phyloP scores from a whole-genome alignment of 2,888 invertebrate species.

The Cynaeus angustus region DNA sequence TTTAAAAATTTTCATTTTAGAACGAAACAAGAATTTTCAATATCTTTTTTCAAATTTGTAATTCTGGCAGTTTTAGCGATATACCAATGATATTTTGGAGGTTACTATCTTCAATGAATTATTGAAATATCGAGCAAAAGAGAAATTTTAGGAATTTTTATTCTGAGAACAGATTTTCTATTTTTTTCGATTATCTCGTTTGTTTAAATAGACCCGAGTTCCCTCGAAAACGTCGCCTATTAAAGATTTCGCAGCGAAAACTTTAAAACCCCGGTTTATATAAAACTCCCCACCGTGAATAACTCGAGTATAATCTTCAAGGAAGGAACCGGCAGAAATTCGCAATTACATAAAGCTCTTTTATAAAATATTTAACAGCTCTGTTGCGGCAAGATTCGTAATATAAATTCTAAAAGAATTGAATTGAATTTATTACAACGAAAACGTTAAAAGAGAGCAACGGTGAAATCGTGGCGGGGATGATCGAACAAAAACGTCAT shows the following conservation, averaged over 20 bases:
- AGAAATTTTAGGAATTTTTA: background rate
- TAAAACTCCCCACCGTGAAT: slow-evolving; percentile 18
- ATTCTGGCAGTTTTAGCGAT: no score
- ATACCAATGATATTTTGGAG: no score
- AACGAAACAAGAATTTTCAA: no score
- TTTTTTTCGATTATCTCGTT: background rate
- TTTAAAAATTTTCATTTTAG: no score
- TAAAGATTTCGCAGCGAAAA: slow-evolving; percentile 2
- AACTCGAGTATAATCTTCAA: slow-evolving; percentile 26
- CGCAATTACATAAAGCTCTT: slow-evolving; percentile 39
- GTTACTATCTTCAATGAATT: no score
- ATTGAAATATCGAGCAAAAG: no score
- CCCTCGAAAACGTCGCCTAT: background rate
- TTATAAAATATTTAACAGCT: slow-evolving; percentile 41
- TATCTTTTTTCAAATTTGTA: no score
- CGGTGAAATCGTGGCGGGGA: no score
- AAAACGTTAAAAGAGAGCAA: slow-evolving; percentile 17
- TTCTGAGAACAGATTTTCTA: no score
- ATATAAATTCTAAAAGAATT: slow-evolving; percentile 30
- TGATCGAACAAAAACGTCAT: background rate
- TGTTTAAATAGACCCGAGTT: slow-evolving; percentile 6
- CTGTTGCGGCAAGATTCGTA: slow-evolving; percentile 37
- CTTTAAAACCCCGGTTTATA: slow-evolving; percentile 8
- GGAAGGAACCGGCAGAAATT: slow-evolving; percentile 34
- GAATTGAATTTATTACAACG: slow-evolving; percentile 32